Conservation (phyloP, 1,140 invertebrate genomes). For the Penaeus japonicus region DNA sequence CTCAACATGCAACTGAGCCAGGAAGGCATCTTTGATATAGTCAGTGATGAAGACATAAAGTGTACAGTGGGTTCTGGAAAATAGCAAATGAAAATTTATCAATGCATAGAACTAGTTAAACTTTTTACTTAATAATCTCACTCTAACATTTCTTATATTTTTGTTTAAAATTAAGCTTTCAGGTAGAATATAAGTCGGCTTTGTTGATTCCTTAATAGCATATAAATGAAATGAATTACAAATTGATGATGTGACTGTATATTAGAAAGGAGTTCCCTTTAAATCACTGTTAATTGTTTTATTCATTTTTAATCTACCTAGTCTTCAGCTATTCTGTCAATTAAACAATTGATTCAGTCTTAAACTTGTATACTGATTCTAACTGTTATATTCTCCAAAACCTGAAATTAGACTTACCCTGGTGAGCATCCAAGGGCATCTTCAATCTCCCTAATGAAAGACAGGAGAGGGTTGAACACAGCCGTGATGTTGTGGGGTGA, state of each 20-base stretch:
- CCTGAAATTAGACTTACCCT: constrained; percentile 66
- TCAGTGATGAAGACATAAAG: constrained; percentile 79
- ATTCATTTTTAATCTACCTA: no score
- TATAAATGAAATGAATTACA: no score
- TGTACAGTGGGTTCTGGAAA: constrained; percentile 70
- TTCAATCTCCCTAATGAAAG: constrained; percentile 82
- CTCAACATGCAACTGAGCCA: constrained; percentile 61
- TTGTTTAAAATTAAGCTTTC: no score
- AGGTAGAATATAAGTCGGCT: no score
- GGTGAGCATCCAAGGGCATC: constrained; percentile 71
- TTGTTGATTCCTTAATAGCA: no score
- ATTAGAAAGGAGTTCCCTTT: no score
- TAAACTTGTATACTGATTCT: neutral
- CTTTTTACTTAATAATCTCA: no score
- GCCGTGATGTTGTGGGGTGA: constrained; percentile 79
- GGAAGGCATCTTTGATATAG: constrained; percentile 76
- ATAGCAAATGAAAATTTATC: neutral
- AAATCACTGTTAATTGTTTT: no score
- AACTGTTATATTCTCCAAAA: neutral
- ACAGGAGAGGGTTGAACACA: constrained; percentile 77
- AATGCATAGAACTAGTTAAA: neutral
- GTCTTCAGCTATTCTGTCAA: no score
- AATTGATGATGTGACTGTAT: no score
- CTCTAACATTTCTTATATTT: no score
- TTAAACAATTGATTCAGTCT: neutral